Conservation (phyloP, 2,797 vertebrate genomes). For the Sebastes matsubarae region DNA sequence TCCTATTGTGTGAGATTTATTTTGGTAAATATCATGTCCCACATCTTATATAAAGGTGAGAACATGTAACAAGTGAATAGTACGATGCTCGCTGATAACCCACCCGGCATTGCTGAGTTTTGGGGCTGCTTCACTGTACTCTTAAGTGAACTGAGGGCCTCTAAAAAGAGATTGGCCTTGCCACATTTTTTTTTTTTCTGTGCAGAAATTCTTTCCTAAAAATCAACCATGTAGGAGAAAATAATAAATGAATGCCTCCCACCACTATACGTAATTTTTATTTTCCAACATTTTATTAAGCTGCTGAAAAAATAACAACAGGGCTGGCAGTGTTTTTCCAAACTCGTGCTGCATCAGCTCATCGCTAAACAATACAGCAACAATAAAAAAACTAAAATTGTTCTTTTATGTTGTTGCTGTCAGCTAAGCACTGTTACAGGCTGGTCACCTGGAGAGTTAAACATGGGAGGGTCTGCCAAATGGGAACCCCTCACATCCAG, state of each 20-base stretch:
- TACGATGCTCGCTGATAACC: background rate
- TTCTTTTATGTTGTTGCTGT: conserved; percentile 20
- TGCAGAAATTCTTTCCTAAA: background rate
- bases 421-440: background rate
- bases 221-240: background rate
- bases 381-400: conserved; percentile 16
- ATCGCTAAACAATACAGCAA: conserved; percentile 1
- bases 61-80: background rate
- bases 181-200: background rate
- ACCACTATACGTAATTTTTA: background rate
- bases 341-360: conserved; percentile 8
- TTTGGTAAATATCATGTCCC: background rate
- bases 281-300: background rate
- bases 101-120: background rate
- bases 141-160: background rate
- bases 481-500: conserved; percentile 3
- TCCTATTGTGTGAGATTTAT: background rate
- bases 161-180: background rate
- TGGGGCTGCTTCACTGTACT: background rate
- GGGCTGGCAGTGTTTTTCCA: background rate
- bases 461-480: background rate
- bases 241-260: background rate
- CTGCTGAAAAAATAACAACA: background rate
- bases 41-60: background rate
- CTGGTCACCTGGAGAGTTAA: conserved; percentile 2